Percentiles rank a stretch among this genome's conserved stretches.
phyloP scores from a whole-genome alignment of 2,113 vertebrate species.

The Crotalus helleri region DNA sequence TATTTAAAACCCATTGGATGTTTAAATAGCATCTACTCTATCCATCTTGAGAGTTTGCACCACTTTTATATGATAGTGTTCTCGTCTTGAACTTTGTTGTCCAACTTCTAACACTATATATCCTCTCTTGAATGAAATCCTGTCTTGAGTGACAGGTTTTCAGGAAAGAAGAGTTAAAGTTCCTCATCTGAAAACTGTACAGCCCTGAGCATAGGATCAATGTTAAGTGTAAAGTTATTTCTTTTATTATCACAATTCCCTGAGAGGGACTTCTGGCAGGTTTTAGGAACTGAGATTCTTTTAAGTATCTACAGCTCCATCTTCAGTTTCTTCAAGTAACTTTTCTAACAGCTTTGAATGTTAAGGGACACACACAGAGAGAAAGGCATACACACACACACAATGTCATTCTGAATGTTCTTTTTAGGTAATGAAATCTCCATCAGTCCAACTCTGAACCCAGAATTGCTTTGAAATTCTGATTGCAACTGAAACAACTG shows the following conservation, averaged over 20 bases:
- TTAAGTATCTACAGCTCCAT: not conserved
- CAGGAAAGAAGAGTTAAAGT: not conserved
- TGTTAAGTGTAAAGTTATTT: not conserved
- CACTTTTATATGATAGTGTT: not conserved
- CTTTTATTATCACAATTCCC: not conserved
- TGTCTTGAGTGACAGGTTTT: not conserved
- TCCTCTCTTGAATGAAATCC: not conserved
- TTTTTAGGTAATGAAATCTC: not conserved
- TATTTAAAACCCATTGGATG: not conserved
- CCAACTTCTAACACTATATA: not conserved
- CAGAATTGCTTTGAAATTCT: not conserved
- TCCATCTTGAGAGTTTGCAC: not conserved
- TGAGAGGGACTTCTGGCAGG: not conserved
- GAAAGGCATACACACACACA: not conserved
- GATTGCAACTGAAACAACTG: not conserved
- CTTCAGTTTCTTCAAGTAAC: not conserved
- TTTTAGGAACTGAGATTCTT: not conserved
- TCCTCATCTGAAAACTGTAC: not conserved
- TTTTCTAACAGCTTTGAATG: not conserved
- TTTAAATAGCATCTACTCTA: not conserved
- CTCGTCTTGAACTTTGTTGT: not conserved
- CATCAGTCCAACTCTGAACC: not conserved
- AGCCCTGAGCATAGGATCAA: not conserved
- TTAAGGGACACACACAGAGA: not conserved
- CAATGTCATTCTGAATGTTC: not conserved